Base-by-base conservation (phyloP, 2,888 invertebrate genomes). In the Stenichneumon culpator region DNA sequence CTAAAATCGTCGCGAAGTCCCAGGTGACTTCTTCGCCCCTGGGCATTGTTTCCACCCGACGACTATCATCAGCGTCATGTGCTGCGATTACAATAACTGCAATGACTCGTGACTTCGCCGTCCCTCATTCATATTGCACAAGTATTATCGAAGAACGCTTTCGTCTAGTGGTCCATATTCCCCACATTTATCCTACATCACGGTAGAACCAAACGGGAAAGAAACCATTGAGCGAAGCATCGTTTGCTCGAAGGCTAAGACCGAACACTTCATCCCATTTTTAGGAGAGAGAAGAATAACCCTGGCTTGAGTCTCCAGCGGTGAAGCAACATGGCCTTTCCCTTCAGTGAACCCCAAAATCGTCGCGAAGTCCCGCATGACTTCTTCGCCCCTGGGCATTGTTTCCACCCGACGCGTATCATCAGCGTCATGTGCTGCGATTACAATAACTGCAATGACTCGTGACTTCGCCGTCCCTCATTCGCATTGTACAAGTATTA, bases 291-390 rank as follows among this genome's bases (percentile, higher is more conserved):
- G 1, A 25, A 68, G 57, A 28, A 47, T 44, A 25, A 19, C 19
- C 9, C 2, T 36, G 36, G 9, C 4, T n/a, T 6, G 39, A 36
- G 22, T 28, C 28, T 22, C 11, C 52, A 25, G 32, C 25, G 9
- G 57, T 16, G 67, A 68, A 3, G 44, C 44, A 70, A 68, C 19
- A 67, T 50, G 44, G n/a, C 68, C 7, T 75, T 52, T 74, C 25
- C 36, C 11, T 50, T 25, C 68, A 36, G n/a, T 50, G 60, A 75
- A 19, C 44, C 50, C 11, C 28, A 22, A 68, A 74, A 68, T 68
- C 28, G 28, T 57, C 57, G 19, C 39, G 7, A 4, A 54, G 16
- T 7, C 60, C 47, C 47, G 22, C 47, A 16, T 28, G 68, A 47
- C 68, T 32, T 78, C 25, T 16, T 11, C 5, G 4, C 28, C 5